These are phyloP conservation scores for Chrysotoxum bicinctum DNA, from an alignment of 2,888 invertebrate genomes.

Conservation along the genomic window DNA sequence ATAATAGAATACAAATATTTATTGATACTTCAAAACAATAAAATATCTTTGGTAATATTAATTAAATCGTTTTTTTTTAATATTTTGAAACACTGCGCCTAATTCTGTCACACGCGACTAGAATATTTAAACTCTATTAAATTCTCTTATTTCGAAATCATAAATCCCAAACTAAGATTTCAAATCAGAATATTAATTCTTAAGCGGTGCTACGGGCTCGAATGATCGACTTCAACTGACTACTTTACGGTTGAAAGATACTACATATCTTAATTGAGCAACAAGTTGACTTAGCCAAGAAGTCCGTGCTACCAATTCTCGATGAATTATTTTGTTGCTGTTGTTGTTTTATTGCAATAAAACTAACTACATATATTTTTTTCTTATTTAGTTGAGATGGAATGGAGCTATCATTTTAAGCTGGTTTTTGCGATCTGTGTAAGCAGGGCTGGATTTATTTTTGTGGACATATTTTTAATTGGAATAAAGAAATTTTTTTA, in stretches of 20 bases:
- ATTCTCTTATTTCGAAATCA: background rate
- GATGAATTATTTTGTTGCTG: background rate
- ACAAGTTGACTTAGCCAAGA: constrained; percentile 52
- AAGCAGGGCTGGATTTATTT: background rate
- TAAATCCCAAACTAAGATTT: constrained; percentile 26
- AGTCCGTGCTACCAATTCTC: constrained; percentile 60
- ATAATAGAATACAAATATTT: background rate
- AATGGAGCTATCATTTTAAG: constrained; percentile 30
- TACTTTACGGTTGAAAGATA: constrained; percentile 19
- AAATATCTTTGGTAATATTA: constrained; percentile 11
- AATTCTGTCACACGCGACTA: constrained; percentile 31
- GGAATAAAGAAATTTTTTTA: too few species aligned
- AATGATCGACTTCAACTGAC: constrained; percentile 52
- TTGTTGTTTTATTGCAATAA: constrained; percentile 20
- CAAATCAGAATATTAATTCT: background rate
- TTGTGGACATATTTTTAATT: background rate
- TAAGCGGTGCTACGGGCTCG: constrained; percentile 38
- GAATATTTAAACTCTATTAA: constrained; percentile 23
- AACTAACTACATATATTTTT: background rate
- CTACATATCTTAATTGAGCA: constrained; percentile 52
- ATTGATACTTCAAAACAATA: background rate
- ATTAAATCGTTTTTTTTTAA: background rate
- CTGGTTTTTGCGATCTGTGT: constrained; percentile 19
- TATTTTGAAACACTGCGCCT: constrained; percentile 2
- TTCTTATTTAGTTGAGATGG: constrained; percentile 19